Base-by-base conservation (phyloP, 2,113 vertebrate species). In the Lonchura striata region DNA sequence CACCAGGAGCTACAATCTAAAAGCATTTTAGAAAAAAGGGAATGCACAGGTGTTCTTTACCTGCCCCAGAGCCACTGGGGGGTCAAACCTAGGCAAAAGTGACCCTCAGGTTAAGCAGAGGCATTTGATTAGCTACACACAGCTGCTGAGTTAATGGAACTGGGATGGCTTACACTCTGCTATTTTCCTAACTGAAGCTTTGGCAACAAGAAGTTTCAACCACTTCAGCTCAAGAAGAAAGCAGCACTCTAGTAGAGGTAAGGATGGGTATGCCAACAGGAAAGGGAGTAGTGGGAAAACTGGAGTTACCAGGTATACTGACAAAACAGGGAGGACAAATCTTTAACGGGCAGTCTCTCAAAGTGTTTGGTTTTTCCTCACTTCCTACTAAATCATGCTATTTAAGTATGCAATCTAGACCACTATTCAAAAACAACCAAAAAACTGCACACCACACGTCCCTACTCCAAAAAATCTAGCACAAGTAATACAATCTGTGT, bases 141-240 rank as follows among this genome's bases (percentile, higher is more conserved):
- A 93, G 59, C 25, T 59, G 64, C 59, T 80, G 46, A 89, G 60
- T 83, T 92, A 69, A 77, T 20, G 15, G 13, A 93, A 76, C 59
- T 11, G 30, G 20, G n/a, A 68, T 21, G 69, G 31, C 27, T 90
- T 33, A 37, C 24, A 22, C n/a, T 65, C 37, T 24, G 13, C 49
- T 46, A 2, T 33, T n/a, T 77, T 57, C 2, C 1, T 63, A 72
- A 76, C 28, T 46, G 65, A 25, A 92, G 70, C 57, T 82, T 72
- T 52, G 28, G 15, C 1, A 10, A 90, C 11, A 37, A 64, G 49
- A 50, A 77, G 54, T 90, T 86, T 80, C 71, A 89, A 20, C 6
- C 6, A 11, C 70, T 82, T 60, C 42, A 60, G 16, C 53, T 79
- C 23, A 70, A 82, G 74, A 15, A 82, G 60, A 75, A 85, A 85